These are phyloP conservation scores for Xanthostigma xanthostigma DNA, from an alignment of 2,888 invertebrate species.

Conservation along the genomic window DNA sequence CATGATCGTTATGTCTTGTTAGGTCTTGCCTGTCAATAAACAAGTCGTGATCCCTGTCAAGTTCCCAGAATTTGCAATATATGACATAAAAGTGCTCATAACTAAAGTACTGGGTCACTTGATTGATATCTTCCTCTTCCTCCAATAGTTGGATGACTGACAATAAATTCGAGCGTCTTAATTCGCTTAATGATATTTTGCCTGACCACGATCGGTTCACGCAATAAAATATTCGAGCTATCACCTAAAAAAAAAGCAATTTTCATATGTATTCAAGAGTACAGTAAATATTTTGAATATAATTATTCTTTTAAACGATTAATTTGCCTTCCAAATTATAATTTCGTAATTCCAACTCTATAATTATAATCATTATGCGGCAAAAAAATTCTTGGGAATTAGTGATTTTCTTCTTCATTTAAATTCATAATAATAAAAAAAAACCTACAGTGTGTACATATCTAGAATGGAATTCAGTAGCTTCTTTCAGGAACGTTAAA, in stretches of 20 bases:
- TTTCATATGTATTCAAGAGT: too few species aligned
- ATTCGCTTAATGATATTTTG: conserved; percentile 71
- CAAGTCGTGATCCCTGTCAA: conserved; percentile 95
- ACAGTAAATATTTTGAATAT: too few species aligned
- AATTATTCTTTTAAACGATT: too few species aligned
- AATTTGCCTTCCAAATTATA: too few species aligned
- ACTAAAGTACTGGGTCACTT: conserved; percentile 79
- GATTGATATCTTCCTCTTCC: conserved; percentile 95
- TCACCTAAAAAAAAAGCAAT: conserved; percentile 45
- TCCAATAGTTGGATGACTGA: conserved; percentile 70
- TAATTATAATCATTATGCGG: too few species aligned
- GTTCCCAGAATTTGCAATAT: conserved; percentile 99
- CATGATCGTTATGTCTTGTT: conserved; percentile 89
- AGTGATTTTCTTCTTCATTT: not conserved
- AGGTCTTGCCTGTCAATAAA: conserved; percentile 90
- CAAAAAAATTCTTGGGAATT: not conserved
- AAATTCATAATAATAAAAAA: conserved; percentile 1
- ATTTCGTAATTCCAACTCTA: too few species aligned
- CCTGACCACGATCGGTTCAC: conserved; percentile 97
- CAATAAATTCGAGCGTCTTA: conserved; percentile 81
- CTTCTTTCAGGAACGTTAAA: conserved; percentile 90
- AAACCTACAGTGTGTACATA: conserved; percentile 83
- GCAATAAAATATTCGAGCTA: conserved; percentile 93
- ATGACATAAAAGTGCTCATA: conserved; percentile 99
- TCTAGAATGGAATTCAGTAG: conserved; percentile 96